Evolutionary conservation across 2,888 invertebrate species (phyloP).

Genomic region (Carcina quercana): DNA sequence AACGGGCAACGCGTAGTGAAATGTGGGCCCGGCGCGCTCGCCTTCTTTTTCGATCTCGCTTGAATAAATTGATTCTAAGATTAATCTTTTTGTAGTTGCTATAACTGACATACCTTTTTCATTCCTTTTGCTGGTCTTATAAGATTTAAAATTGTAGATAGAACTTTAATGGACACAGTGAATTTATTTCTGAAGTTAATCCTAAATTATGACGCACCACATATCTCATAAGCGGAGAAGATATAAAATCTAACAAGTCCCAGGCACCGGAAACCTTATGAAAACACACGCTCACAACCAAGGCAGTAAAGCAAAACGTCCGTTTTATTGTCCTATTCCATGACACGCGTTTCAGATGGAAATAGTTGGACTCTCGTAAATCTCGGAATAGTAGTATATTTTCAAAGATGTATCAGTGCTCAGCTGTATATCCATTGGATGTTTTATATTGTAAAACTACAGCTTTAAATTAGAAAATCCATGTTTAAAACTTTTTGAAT

Average conservation of each 20-base stretch:
- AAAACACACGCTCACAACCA: conserved; percentile 45
- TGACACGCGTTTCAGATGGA: conserved; percentile 51
- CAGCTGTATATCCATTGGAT: no score
- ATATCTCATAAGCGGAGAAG: conserved; percentile 6
- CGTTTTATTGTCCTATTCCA: conserved; percentile 57
- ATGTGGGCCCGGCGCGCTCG: conserved; percentile 57
- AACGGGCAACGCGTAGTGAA: conserved; percentile 67
- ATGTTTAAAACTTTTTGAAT: no score
- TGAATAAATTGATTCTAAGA: conserved; percentile 72
- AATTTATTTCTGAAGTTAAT: neutral
- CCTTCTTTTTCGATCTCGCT: conserved; percentile 67
- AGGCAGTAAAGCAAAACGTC: conserved; percentile 38
- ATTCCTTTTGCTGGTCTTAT: no score
- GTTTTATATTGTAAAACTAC: no score
- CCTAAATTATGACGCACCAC: neutral
- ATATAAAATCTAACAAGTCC: conserved; percentile 27
- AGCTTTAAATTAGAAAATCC: no score
- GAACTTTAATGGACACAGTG: neutral
- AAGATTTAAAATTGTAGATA: neutral
- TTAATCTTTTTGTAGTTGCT: conserved; percentile 60
- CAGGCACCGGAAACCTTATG: conserved; percentile 57
- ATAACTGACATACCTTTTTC: conserved; percentile 44
- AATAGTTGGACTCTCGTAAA: conserved; percentile 56
- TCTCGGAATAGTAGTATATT: conserved; percentile 51
- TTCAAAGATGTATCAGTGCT: conserved; percentile 32